Conservation (phyloP, 2,113 vertebrate species). For the Choloepus hoffmanni region DNA sequence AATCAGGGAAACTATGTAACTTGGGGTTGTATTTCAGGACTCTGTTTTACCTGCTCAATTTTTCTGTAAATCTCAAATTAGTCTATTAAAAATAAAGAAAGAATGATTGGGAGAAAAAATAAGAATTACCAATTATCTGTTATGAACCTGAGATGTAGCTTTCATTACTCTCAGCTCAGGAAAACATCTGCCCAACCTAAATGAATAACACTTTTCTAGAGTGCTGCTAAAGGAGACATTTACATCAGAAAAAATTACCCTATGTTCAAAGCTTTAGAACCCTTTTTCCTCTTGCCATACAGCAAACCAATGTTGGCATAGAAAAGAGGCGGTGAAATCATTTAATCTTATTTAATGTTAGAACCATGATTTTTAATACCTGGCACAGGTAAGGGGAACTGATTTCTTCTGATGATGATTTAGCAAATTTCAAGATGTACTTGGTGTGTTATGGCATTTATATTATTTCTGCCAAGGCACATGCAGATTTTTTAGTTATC, state of each 20-base stretch:
- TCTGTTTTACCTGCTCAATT: background rate
- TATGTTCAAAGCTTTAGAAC: background rate
- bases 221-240: background rate
- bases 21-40: background rate
- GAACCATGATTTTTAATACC: constrained; percentile 54
- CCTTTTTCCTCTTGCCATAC: constrained; percentile 16
- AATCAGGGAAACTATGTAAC: background rate
- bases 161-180: constrained; percentile 3
- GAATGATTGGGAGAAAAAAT: background rate
- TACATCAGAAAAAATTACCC: background rate
- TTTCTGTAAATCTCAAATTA: constrained; percentile 3
- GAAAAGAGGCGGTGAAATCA: constrained; percentile 46
- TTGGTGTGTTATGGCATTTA: background rate
- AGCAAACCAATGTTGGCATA: constrained; percentile 32
- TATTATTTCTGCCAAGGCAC: background rate
- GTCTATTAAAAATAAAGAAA: background rate
- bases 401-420: constrained; percentile 39
- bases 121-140: background rate
- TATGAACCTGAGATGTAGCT: background rate
- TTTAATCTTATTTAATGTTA: constrained; percentile 37
- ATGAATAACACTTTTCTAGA: background rate
- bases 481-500: constrained; percentile 38
- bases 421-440: constrained; percentile 23
- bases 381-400: background rate
- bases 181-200: background rate